Base-by-base conservation (phyloP, 2,888 invertebrate genomes). In the Lithophane semibrunnea region DNA sequence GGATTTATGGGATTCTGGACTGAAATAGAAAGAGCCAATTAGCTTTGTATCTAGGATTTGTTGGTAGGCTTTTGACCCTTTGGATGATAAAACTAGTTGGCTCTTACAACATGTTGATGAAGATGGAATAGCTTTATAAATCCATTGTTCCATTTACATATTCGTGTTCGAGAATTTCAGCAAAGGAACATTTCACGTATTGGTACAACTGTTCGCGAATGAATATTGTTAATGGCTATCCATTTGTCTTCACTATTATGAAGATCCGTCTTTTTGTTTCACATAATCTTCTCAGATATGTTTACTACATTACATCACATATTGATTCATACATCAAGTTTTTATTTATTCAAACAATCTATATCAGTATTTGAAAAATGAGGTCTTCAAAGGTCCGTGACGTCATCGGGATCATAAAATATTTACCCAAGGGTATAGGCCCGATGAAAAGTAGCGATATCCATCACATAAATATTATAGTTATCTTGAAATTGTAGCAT, bases 401-500 rank as follows among this genome's bases (percentile, higher is more conserved):
- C 86, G 79, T 86, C 84, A 83, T 67, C 37, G 49, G 29, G 18
- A 64, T 78, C 68, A 87, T 88, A 83, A 87, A 88, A 87, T 88
- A 88, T 88, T 84, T 66, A 86, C 71, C 21, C 49, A 76, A 80
- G 84, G 88, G 80, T 83, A 79, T 81, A 78, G 73, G 76, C 44
- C 18, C 66, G 75, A 75, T 78, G 78, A 78, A 87, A 87, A 80
- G 80, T 83, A 80, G 54, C 81, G 69, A 78, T 83, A 88, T 82
- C 83, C 83, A 80, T 86, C 82, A 86, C 58, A 74, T 87, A 77
- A 75, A 88, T 88, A 88, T 87, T 88, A 75, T 66, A 87, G 80
- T 77, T 75, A 54, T 61, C 77, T 80, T 71, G 73, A 87, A 86
- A 82, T 79, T 78, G 75, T 79, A 75, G 56, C 75, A 72, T 71